Evolutionary conservation across 2,888 invertebrate genomes (phyloP).

Genomic region (Ichneumoninae sp.): DNA sequence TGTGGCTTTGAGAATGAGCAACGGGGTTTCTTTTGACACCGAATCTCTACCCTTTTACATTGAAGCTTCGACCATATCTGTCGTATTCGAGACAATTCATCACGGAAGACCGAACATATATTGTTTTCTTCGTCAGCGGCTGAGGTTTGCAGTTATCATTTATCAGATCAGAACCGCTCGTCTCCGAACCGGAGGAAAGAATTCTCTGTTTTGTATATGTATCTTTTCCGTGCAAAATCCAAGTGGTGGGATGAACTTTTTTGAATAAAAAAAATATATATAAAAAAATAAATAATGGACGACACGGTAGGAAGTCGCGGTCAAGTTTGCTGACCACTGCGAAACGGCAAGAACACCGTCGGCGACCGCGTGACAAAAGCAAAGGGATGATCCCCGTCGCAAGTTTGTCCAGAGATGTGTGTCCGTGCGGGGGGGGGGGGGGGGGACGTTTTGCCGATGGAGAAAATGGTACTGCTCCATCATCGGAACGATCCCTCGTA

Average conservation of each 20-base stretch:
- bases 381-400: conserved; percentile 30
- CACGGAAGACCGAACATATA: background rate
- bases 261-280: background rate
- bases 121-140: background rate
- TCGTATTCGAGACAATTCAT: background rate
- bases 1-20: background rate
- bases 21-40: background rate
- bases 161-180: background rate
- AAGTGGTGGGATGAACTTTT: background rate
- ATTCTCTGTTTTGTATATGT: background rate
- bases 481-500: conserved; percentile 67
- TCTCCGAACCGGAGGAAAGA: background rate
- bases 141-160: background rate
- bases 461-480: conserved; percentile 62
- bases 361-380: conserved; percentile 8
- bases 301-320: background rate
- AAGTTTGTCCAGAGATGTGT: conserved; percentile 14
- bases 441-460: conserved; percentile 27
- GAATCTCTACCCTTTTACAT: too few species aligned
- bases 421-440: background rate
- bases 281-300: background rate
- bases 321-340: conserved; percentile 38
- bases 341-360: conserved; percentile 23
- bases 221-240: background rate
- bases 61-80: too few species aligned